Evolutionary conservation across 2,888 invertebrate genomes (phyloP).

Genomic region (Diarsia rubi): DNA sequence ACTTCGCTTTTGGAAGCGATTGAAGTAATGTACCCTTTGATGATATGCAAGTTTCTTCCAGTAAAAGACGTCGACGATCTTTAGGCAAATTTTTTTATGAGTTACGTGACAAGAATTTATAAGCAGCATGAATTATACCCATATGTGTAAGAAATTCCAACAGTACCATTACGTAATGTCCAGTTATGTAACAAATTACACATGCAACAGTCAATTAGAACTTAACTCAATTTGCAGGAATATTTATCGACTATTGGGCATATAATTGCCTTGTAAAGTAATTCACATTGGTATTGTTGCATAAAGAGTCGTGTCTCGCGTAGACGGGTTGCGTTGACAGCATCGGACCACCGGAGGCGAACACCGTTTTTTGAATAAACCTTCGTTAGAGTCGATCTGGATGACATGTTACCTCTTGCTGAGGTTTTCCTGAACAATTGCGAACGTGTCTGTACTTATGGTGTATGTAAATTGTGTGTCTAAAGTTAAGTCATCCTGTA

Average conservation of each 20-base stretch:
- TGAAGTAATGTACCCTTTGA: constrained; percentile 46
- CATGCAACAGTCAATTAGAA: constrained; percentile 42
- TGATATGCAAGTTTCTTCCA: constrained; percentile 44
- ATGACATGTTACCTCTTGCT: constrained; percentile 77
- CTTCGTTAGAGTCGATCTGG: constrained; percentile 83
- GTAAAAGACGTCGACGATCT: constrained; percentile 20
- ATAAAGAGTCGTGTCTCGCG: constrained; percentile 72
- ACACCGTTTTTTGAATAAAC: constrained; percentile 83
- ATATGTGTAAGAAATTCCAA: constrained; percentile 7
- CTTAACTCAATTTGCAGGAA: constrained; percentile 49
- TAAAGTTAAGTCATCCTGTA: constrained; percentile 29
- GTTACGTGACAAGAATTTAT: constrained; percentile 47
- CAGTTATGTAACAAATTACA: constrained; percentile 22
- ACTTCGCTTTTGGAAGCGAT: constrained; percentile 29
- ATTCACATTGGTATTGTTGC: constrained; percentile 74
- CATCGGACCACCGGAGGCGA: constrained; percentile 85
- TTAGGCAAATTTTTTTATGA: constrained; percentile 44
- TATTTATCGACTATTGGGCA: constrained; percentile 49
- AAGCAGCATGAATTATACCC: constrained; percentile 17
- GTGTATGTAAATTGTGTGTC: constrained; percentile 52
- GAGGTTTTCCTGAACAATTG: constrained; percentile 69
- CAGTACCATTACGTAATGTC: not conserved
- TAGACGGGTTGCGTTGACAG: constrained; percentile 73
- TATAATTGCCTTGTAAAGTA: constrained; percentile 70
- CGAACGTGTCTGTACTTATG: constrained; percentile 55